phyloP scores from a whole-genome alignment of 2,888 invertebrate species.

The Timema cristinae region DNA sequence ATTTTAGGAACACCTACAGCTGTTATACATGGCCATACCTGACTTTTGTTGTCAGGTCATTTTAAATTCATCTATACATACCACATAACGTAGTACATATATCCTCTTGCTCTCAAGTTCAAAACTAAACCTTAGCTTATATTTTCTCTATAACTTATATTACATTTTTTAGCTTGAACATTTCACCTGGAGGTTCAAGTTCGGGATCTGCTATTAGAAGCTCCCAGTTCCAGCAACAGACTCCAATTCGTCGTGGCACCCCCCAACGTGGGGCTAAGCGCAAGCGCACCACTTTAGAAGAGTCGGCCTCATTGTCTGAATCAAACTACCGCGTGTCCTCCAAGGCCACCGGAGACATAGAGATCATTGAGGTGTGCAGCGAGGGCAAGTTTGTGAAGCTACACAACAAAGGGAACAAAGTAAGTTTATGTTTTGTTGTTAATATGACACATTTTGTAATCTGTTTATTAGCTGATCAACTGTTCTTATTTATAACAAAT shows the following conservation, averaged over 20 bases:
- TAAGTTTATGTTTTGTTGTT: constrained; percentile 40
- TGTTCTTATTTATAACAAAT: too few relatives aligned
- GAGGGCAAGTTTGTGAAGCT: constrained; percentile 87
- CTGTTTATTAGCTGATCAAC: too few relatives aligned
- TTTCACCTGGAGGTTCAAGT: neutral
- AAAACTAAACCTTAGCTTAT: neutral
- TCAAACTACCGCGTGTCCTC: constrained; percentile 59
- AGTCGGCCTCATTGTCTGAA: constrained; percentile 61
- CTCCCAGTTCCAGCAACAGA: constrained; percentile 19
- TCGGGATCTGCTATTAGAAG: neutral
- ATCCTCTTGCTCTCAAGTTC: neutral
- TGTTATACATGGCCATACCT: too few relatives aligned
- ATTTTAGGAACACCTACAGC: too few relatives aligned
- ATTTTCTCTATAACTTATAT: neutral
- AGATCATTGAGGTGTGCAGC: constrained; percentile 78
- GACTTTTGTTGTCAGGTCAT: too few relatives aligned
- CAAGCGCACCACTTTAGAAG: constrained; percentile 61
- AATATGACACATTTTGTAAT: too few relatives aligned
- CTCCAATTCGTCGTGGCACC: constrained; percentile 56
- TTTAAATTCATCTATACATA: too few relatives aligned
- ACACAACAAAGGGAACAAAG: constrained; percentile 82
- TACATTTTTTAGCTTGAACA: neutral
- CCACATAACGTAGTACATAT: neutral
- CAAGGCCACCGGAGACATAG: constrained; percentile 62
- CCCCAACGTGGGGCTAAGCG: constrained; percentile 58